Conservation (phyloP, 2,113 vertebrate genomes). For the Zosterops pallidus region DNA sequence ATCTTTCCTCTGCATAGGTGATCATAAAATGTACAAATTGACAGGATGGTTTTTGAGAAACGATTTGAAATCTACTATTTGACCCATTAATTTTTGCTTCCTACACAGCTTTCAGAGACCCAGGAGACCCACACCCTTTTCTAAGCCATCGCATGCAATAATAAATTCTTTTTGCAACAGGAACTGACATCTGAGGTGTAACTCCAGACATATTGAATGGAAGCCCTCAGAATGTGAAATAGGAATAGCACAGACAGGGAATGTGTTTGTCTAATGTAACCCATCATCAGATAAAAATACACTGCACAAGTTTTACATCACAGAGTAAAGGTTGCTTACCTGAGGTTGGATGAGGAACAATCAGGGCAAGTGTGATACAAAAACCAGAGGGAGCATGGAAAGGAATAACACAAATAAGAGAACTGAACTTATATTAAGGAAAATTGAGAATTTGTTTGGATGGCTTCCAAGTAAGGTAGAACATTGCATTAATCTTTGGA, state of each 20-base stretch:
- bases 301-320: not conserved
- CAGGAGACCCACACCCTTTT: not conserved
- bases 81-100: not conserved
- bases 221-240: not conserved
- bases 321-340: slow-evolving; percentile 23
- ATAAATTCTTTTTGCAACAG: not conserved
- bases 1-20: not conserved
- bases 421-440: slow-evolving; percentile 9
- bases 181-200: not conserved
- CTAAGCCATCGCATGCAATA: not conserved
- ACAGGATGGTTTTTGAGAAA: not conserved
- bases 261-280: not conserved
- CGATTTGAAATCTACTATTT: not conserved
- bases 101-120: not conserved
- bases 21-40: not conserved
- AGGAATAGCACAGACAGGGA: not conserved
- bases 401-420: slow-evolving; percentile 57
- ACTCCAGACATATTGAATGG: not conserved
- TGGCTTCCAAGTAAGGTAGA: slow-evolving; percentile 17
- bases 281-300: not conserved
- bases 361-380: not conserved
- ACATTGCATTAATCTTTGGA: slow-evolving; percentile 28
- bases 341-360: not conserved
- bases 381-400: slow-evolving; percentile 54
- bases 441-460: slow-evolving; percentile 24